Evolutionary conservation across 2,888 invertebrate species (phyloP).

Genomic region (Nemotelus pantherinus): DNA sequence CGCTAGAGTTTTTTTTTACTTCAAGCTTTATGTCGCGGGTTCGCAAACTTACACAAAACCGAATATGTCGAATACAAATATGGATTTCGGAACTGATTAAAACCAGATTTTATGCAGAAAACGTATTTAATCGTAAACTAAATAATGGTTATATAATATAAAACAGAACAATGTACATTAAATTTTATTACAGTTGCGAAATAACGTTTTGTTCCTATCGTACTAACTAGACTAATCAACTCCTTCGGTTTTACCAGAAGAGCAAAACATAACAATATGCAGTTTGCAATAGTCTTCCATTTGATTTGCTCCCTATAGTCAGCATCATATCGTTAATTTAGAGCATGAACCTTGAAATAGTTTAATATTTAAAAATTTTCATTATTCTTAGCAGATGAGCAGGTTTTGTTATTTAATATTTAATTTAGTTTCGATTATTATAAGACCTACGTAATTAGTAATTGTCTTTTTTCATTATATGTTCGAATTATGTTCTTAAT

Average conservation of each 20-base stretch:
- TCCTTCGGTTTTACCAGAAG: slow-evolving; percentile 26
- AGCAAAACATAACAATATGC: slow-evolving; percentile 41
- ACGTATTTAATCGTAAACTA: slow-evolving; percentile 42
- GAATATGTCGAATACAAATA: too few relatives aligned
- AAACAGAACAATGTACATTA: slow-evolving; percentile 40
- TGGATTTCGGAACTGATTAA: not conserved
- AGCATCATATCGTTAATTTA: slow-evolving; percentile 6
- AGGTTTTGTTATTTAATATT: slow-evolving; percentile 17
- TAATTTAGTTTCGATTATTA: not conserved
- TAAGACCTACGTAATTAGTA: not conserved
- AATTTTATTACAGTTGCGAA: slow-evolving; percentile 33
- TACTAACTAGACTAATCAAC: slow-evolving; percentile 38
- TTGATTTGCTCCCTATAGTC: slow-evolving; percentile 24
- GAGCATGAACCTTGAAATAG: slow-evolving; percentile 17
- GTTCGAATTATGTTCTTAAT: not conserved
- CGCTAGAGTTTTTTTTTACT: too few relatives aligned
- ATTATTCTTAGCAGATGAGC: slow-evolving; percentile 35
- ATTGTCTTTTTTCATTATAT: not conserved
- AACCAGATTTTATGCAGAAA: slow-evolving; percentile 17
- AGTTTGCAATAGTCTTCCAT: slow-evolving; percentile 41
- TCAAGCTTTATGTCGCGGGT: too few relatives aligned
- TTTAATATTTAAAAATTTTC: slow-evolving; percentile 27
- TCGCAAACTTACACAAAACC: too few relatives aligned
- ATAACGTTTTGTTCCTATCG: slow-evolving; percentile 30
- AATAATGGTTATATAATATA: slow-evolving; percentile 34